Evolutionary conservation across 2,888 invertebrate genomes (phyloP), one percentile per base, ranked within the genome.

Genomic region (Megalurothrips usitatus): DNA sequence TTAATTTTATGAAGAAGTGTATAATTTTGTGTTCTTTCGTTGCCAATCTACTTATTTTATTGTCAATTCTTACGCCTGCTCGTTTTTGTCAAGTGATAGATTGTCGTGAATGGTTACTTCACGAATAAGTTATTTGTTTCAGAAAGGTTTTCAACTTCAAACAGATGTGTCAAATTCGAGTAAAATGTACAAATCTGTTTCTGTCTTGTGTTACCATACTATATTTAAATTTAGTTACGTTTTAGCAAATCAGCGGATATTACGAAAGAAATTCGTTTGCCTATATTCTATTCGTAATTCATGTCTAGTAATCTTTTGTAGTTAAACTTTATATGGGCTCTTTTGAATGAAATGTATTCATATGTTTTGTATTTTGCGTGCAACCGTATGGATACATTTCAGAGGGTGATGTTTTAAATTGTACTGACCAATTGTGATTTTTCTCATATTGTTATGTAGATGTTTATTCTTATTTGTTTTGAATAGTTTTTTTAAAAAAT

Each of bases 151-250:
- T 75, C 68, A 75, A 75, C 68, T 23, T 23, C 68, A 75, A 75
- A 75, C 68, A 75, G 68, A 75, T 75, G 68, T 75, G 68, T 75
- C 68, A 75, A 75, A 75, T 75, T 75, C 68, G 68, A 75, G 68
- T 75, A 26, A 75, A 75, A 26, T 75, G 68, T 75, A 75, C 68
- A 75, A 75, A 75, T 75, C 68, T 75, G 68, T 75, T 75, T 75
- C 68, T 75, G 68, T 75, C 68, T 75, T 75, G 68, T 75, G 68
- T 75, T 75, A 75, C 68, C 68, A 75, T 75, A 75, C 68, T 75
- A 75, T 75, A 75, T 75, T 75, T 75, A 75, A 75, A 75, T 75
- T 75, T 75, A 75, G 68, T 75, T 75, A 75, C 68, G 68, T 75
- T 75, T 75, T 75, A 75, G 68, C 68, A 75, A 75, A 75, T 75